Evolutionary conservation across 2,888 invertebrate species (phyloP), one percentile per base, ranked within the genome.

Genomic region (Auanema sp.): DNA sequence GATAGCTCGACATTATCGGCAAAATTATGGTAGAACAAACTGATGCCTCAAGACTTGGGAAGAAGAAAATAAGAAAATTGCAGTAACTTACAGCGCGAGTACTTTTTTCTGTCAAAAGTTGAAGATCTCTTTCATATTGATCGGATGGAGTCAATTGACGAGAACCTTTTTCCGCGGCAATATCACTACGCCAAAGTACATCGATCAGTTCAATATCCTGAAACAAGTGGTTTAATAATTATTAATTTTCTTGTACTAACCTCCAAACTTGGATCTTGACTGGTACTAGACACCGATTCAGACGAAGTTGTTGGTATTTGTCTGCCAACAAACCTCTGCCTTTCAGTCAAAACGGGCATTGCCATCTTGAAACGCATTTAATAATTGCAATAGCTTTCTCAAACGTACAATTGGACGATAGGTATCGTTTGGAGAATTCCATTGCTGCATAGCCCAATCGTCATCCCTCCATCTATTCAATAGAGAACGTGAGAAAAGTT

Each of bases 171-270:
- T 71, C 72, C 2, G 56, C 58, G 11, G 69, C 75, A 50, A 83
- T 79, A 64, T 83, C 83, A 24, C 69, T 72, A 23, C 83, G 72
- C 83, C 83, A 83, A n/a, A 77, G 68, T 6, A 77, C 72, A 65
- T 83, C 83, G 60, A 83, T 83, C 25, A 79, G 70, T 24, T 83
- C 83, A 41, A 78, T 73, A 65, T 83, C 83, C 75, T 79, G 62
- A 44, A 60, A 33, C 33, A 5, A 8, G 8, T 33, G 25, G 5
- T 56, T 11, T 25, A 12, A 12, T 8, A 53, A 25, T 8, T 53
- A 24, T 40, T 53, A 33, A 23, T 12, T 52, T 5, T n/a, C n/a
- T 2, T 18, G 4, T 41, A 16, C 42, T 4, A 24, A 55, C 55
- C 61, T 60, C 61, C 14, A 61, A 42, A 57, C 51, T 57, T 10